Base-by-base conservation (phyloP, 2,888 invertebrate genomes). In the Theretra japonica region DNA sequence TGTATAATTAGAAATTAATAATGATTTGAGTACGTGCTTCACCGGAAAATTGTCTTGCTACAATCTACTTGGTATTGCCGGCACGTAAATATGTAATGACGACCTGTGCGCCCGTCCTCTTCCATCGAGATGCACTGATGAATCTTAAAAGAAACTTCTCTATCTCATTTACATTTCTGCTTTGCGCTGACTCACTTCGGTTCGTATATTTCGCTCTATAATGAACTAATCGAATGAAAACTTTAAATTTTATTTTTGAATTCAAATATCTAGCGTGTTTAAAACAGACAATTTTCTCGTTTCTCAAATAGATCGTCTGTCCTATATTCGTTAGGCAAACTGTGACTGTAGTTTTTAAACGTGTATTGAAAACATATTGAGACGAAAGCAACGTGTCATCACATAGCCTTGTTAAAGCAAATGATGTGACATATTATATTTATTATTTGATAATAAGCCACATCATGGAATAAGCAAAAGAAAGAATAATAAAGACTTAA, bases 1-100 rank as follows among this genome's bases (percentile, higher is more conserved):
- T 86, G 75, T 82, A 82, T 85, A 85, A 88, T 88, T 86, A 83
- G 79, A 85, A 81, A 83, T 84, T 86, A 83, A 86, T 87, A 85
- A 85, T 85, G 80, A 82, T 85, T 84, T 80, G 78, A 78, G 75
- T 74, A 80, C 83, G 84, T 81, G 85, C 80, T 77, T 75, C 77
- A 73, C 74, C 74, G 75, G 78, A 75, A 76, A 83, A 81, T 84
- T 78, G 80, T 79, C 78, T 79, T 72, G 75, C 76, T 74, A 68
- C 72, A 72, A 72, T 74, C 71, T 70, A 75, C 77, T 86, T 81
- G 75, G 81, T 83, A 88, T 87, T 87, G 77, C 77, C 76, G 82
- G 82, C 86, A 87, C 87, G 88, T 88, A 86, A 84, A 82, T 83
- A 84, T 82, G 83, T 86, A 85, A 85, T 84, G 80, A 80, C 78